Evolutionary conservation across 2,797 vertebrate genomes (phyloP).

Genomic region (Thaleichthys pacificus): DNA sequence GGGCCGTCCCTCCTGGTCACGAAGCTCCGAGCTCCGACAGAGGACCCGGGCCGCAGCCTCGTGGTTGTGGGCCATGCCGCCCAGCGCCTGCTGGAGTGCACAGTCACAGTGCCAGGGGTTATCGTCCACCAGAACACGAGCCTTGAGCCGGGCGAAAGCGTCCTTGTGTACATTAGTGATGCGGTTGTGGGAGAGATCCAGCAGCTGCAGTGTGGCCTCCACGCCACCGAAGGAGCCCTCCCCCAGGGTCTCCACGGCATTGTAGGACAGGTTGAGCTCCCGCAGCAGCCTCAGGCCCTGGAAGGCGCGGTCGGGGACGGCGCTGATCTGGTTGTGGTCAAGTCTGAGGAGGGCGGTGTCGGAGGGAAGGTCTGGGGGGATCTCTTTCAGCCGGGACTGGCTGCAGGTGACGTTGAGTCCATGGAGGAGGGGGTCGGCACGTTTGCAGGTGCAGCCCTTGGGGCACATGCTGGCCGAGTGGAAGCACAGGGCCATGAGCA

Average conservation of each 20-base stretch:
- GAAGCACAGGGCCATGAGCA: slow-evolving; percentile 98
- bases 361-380: slow-evolving; percentile 89
- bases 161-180: slow-evolving; percentile 97
- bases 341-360: slow-evolving; percentile 91
- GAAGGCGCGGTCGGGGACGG: slow-evolving; percentile 94
- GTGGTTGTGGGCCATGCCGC: slow-evolving; percentile 94
- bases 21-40: slow-evolving; percentile 92
- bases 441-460: slow-evolving; percentile 93
- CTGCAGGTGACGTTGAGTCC: slow-evolving; percentile 94
- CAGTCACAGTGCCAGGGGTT: slow-evolving; percentile 99
- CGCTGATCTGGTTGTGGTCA: slow-evolving; percentile 96
- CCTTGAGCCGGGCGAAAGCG: slow-evolving; percentile 91
- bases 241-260: slow-evolving; percentile 91
- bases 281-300: slow-evolving; percentile 88
- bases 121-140: slow-evolving; percentile 90
- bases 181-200: slow-evolving; percentile 96
- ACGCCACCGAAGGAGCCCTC: slow-evolving; percentile 94
- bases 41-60: slow-evolving; percentile 90
- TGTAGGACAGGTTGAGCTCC: slow-evolving; percentile 96
- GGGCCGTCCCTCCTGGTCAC: slow-evolving; percentile 86
- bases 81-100: slow-evolving; percentile 92
- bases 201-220: slow-evolving; percentile 89
- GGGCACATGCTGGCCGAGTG: slow-evolving; percentile 98
- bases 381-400: slow-evolving; percentile 94
- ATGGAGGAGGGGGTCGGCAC: slow-evolving; percentile 76